Evolutionary conservation across 1,140 invertebrate genomes (phyloP), one percentile per base, ranked within the genome.

Genomic region (Bradynema listronoti): DNA sequence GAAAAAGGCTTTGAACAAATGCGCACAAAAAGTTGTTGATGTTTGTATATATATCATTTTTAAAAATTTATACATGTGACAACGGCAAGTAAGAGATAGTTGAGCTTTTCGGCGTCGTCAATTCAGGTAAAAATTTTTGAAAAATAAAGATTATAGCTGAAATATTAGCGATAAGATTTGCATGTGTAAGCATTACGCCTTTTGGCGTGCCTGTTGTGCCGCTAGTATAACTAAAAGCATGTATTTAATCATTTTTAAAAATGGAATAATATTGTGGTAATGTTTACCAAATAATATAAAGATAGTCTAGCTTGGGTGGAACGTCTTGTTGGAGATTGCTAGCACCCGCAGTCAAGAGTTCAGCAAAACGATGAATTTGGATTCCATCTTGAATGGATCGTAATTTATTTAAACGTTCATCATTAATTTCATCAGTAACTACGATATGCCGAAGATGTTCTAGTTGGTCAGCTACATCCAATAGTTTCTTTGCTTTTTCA

Each of bases 181-280:
- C 86, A 78, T 97, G 92, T 4, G 88, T 91, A 59, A 96, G 79
- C 88, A 95, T 91, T 0, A 95, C 92, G 46, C 92, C 93, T 81
- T 96, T 96, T 1, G 92, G 93, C 79, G 88, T 88, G 33, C 92
- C 93, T 9, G 92, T 96, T 11, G 92, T 95, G 1, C 92, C 92
- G n/a, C 24, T 32, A 16, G 59, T 61, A 34, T 61, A 61, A 47
- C 59, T 61, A 25, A 25, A 61, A 61, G 49, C 2, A 24, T n/a
- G n/a, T n/a, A n/a, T n/a, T n/a, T n/a, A n/a, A n/a, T n/a, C n/a
- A n/a, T n/a, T n/a, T n/a, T n/a, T n/a, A n/a, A n/a, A n/a, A n/a
- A n/a, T n/a, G n/a, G n/a, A n/a, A n/a, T n/a, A n/a, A n/a, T n/a
- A n/a, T n/a, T n/a, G n/a, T n/a, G n/a, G n/a, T n/a, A n/a, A n/a